phyloP scores from a whole-genome alignment of 2,888 invertebrate species.

The Hydriomena furcata region DNA sequence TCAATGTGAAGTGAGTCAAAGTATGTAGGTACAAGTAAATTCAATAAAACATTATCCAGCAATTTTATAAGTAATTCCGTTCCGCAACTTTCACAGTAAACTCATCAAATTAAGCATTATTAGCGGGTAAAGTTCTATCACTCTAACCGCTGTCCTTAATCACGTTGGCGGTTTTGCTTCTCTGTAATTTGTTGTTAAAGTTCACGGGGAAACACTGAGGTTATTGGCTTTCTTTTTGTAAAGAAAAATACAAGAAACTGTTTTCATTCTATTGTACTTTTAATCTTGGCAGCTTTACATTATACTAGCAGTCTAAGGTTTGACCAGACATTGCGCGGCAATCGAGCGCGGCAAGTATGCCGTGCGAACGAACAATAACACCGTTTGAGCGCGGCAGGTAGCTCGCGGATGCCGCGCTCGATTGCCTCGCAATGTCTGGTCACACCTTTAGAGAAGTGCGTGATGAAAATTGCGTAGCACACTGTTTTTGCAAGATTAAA shows the following conservation, averaged over 20 bases:
- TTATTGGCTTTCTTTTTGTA: slow-evolving; percentile 21
- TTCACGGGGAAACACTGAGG: slow-evolving; percentile 21
- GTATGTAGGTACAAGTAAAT: background rate
- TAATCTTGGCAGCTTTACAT: too few species aligned
- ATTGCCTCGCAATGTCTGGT: too few species aligned
- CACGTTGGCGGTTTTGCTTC: slow-evolving; percentile 41
- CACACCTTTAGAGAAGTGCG: background rate
- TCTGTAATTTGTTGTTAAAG: slow-evolving; percentile 26
- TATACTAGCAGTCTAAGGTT: too few species aligned
- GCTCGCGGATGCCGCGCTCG: too few species aligned
- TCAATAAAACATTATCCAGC: slow-evolving; percentile 12
- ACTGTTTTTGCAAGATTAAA: background rate
- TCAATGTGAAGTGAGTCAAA: background rate
- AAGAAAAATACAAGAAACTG: slow-evolving; percentile 8
- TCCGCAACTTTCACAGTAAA: slow-evolving; percentile 47
- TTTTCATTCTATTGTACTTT: background rate
- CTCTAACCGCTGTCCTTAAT: slow-evolving; percentile 34
- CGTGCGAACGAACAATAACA: too few species aligned
- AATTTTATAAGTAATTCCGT: slow-evolving; percentile 20
- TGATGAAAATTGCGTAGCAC: background rate
- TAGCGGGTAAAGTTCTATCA: slow-evolving; percentile 38
- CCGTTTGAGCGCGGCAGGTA: too few species aligned
- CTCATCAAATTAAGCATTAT: slow-evolving; percentile 57
- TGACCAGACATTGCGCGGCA: too few species aligned
- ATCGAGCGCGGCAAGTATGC: too few species aligned